Base-by-base conservation (phyloP, 2,888 invertebrate species). In the Drosophila anomelani region DNA sequence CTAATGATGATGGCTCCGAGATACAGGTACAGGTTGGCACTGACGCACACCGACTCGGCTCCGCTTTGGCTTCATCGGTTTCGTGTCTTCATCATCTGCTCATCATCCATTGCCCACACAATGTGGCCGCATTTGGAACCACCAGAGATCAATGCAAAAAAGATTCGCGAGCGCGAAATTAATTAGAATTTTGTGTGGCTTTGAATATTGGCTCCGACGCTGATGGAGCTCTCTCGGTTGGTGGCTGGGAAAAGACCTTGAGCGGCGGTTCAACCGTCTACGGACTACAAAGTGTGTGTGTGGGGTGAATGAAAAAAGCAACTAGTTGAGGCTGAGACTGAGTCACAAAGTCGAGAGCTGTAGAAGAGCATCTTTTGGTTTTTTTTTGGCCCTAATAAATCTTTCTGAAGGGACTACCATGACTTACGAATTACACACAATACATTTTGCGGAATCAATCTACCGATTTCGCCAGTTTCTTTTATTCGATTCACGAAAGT, bases 241-340 rank as follows among this genome's bases (percentile, higher is more conserved):
- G 29, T 49, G 39, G 74, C 58, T 88, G 83, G 69, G 81, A 89
- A 68, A 85, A 87, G 81, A 76, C 84, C 84, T 89, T 85, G 84
- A 77, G 70, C 51, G 66, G 54, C 75, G 81, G 89, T 87, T 84
- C 89, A 87, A 89, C 59, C 84, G 55, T 75, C 89, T 78, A 10
- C 34, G 2, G 32, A 36, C 49, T 17, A 44, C 23, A 15, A 4
- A 26, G 44, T 23, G 7, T 32, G 12, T 32, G 78, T 49, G 81
- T 83, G 75, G 75, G 78, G 64, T 75, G 44, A 26, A 55, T 26
- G 46, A 46, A 26, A 15, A 9, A 46, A n/a, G n/a, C 69, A 81
- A 78, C 79, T 85, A 69, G 67, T 71, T 59, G 39, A 67, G 66
- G 49, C 67, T 29, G 29, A 7, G 70, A 69, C 74, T 82, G 83